phyloP scores from a whole-genome alignment of 2,113 vertebrate species.

The Pelodiscus sinensis region DNA sequence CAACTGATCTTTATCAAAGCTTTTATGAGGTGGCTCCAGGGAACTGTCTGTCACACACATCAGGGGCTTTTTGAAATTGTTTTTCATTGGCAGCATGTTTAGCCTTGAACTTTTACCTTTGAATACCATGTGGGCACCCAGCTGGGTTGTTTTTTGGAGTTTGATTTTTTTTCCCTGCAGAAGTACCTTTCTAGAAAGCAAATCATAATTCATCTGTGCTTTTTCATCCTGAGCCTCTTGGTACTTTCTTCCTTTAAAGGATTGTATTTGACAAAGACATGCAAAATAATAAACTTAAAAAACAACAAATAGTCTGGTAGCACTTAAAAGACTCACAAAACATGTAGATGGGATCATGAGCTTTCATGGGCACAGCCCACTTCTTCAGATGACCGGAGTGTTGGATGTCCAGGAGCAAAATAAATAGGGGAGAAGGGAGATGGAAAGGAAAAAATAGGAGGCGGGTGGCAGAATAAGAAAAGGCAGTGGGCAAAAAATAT shows the following conservation, averaged over 20 bases:
- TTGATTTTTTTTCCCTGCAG: neutral
- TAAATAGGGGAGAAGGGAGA: too few species aligned
- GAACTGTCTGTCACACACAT: slow-evolving; percentile 2
- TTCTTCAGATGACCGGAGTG: too few species aligned
- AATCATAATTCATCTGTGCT: neutral
- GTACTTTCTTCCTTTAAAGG: neutral
- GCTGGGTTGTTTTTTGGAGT: neutral
- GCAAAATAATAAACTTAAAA: neutral
- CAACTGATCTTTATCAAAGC: neutral
- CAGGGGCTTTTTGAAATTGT: neutral
- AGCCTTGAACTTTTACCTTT: neutral
- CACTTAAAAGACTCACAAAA: too few species aligned
- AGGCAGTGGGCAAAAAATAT: too few species aligned
- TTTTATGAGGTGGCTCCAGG: neutral
- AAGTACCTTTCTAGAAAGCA: neutral
- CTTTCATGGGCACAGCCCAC: too few species aligned
- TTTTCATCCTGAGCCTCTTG: neutral
- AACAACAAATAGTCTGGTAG: too few species aligned
- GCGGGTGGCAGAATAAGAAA: too few species aligned
- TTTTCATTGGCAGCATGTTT: neutral
- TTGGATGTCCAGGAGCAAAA: too few species aligned
- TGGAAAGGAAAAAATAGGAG: too few species aligned
- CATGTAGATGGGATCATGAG: too few species aligned
- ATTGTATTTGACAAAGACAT: neutral
- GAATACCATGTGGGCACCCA: neutral